These are phyloP conservation scores for Tenthredo distinguenda DNA, from an alignment of 2,888 invertebrate genomes.

Conservation along the genomic window DNA sequence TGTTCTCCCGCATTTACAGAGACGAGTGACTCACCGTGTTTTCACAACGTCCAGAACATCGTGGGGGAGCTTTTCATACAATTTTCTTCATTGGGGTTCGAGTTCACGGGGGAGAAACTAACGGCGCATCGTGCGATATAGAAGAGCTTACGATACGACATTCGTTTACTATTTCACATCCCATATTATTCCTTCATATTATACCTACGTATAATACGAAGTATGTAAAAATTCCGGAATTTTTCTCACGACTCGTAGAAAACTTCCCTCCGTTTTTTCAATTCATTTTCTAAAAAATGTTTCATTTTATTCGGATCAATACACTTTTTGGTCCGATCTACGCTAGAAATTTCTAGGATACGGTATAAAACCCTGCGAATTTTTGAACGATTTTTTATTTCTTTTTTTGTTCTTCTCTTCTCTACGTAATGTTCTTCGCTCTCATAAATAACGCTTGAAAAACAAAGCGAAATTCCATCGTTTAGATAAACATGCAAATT, in stretches of 20 bases:
- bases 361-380: too few relatives aligned
- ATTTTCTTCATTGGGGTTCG: slow-evolving; percentile 31
- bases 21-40: slow-evolving; percentile 43
- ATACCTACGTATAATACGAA: neutral
- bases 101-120: neutral
- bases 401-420: neutral
- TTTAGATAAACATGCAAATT: slow-evolving; percentile 36
- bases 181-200: neutral
- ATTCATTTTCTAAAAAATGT: too few relatives aligned
- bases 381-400: neutral
- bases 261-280: too few relatives aligned
- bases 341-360: too few relatives aligned
- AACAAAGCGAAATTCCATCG: slow-evolving; percentile 13
- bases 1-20: neutral
- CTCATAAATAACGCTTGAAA: neutral
- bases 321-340: too few relatives aligned
- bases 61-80: slow-evolving; percentile 27
- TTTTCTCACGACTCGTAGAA: neutral
- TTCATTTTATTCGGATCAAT: too few relatives aligned
- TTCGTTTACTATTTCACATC: neutral
- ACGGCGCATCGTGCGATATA: neutral
- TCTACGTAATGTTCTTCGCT: neutral
- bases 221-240: neutral
- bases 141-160: neutral
- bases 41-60: slow-evolving; percentile 29